Percentiles rank a stretch among this genome's conserved stretches.
Evolutionary conservation across 1,140 invertebrate species (phyloP).

Genomic region (Metopolophium dirhodum): DNA sequence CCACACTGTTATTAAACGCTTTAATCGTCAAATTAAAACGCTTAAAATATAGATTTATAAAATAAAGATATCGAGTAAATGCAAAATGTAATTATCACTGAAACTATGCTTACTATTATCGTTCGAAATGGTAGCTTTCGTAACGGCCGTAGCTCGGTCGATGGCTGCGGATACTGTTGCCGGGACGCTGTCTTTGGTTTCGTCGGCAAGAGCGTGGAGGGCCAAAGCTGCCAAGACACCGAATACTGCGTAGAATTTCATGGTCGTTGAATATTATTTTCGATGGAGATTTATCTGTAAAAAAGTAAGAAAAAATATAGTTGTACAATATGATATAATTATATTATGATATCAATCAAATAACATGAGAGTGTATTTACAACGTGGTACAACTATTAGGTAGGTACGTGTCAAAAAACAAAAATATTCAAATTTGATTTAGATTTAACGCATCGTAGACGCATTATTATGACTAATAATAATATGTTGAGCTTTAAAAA

Average conservation of each 20-base stretch:
- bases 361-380: background rate
- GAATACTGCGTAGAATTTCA: constrained; percentile 31
- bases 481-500: background rate
- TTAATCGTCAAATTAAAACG: background rate
- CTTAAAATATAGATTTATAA: too few species aligned
- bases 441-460: background rate
- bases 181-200: background rate
- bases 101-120: background rate
- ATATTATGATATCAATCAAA: background rate
- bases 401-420: too few species aligned
- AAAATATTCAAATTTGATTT: background rate
- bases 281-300: background rate
- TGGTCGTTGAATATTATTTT: background rate
- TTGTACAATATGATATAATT: background rate
- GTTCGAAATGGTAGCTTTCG: background rate
- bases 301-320: background rate
- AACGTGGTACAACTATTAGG: too few species aligned
- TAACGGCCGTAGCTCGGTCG: background rate
- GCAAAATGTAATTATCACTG: background rate
- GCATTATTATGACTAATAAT: background rate
- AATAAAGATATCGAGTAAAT: background rate
- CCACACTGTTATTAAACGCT: background rate
- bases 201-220: constrained; percentile 13
- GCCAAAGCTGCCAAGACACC: constrained; percentile 42
- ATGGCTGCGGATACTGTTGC: background rate